These are phyloP conservation scores for Notothenia coriiceps DNA, from an alignment of 2,113 vertebrate genomes.

Conservation along the genomic window DNA sequence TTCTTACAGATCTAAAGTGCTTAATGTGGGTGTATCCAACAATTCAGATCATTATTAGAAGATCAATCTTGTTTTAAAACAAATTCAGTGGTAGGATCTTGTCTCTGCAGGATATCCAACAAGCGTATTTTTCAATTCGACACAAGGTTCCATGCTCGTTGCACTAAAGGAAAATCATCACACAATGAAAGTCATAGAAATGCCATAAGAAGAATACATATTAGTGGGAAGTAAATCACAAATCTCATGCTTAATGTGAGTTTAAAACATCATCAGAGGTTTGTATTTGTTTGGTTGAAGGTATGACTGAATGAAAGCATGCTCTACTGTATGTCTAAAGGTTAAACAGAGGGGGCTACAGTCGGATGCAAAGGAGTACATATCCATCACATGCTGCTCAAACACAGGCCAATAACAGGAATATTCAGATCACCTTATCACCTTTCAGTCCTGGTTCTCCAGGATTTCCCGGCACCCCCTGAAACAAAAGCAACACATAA, in stretches of 20 bases:
- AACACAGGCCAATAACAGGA: slow-evolving; percentile 96
- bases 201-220: not conserved
- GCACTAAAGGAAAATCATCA: slow-evolving; percentile 2
- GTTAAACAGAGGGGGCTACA: slow-evolving; percentile 22
- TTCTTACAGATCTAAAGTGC: not conserved
- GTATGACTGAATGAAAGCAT: slow-evolving; percentile 36
- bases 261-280: not conserved
- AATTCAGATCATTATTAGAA: not conserved
- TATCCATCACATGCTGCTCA: slow-evolving; percentile 79
- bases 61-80: not conserved
- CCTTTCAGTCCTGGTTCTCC: slow-evolving; percentile 99
- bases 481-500: slow-evolving; percentile 71
- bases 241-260: slow-evolving; percentile 78
- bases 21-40: not conserved
- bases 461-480: slow-evolving; percentile 96
- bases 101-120: no score
- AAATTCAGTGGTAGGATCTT: no score
- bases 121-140: not conserved
- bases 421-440: slow-evolving; percentile 99
- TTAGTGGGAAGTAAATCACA: slow-evolving; percentile 6
- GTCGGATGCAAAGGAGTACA: slow-evolving; percentile 55
- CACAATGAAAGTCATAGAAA: slow-evolving; percentile 13
- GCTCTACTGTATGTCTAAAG: slow-evolving; percentile 22
- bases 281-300: not conserved
- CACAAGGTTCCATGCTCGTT: not conserved